Evolutionary conservation across 2,888 invertebrate species (phyloP), one percentile per base, ranked within the genome.

Genomic region (Drosophila buzzatii): DNA sequence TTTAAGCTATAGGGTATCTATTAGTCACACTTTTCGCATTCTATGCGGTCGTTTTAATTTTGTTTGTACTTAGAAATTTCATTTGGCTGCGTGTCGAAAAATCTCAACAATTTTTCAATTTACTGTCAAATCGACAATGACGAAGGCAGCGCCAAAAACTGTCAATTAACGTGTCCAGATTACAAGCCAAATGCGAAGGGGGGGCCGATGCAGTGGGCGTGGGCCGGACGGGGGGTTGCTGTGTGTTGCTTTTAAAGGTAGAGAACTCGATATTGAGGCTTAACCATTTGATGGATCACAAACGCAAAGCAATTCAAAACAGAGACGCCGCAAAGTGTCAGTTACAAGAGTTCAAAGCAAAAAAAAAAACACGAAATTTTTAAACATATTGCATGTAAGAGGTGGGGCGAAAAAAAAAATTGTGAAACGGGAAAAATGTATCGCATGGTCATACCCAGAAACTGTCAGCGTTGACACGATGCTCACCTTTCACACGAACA

Each of bases 81-180:
- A 82, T 83, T 81, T 73, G 56, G 16, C 51, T 73, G 55, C 49
- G 51, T 68, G 63, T 73, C 61, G 58, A 70, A 64, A 84, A 79
- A 82, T 89, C 77, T 80, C 73, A 82, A 80, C 70, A 88, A 84
- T 82, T 87, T 84, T 86, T 89, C 85, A 89, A 89, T 89, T 84
- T 89, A 82, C 89, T 89, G 87, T 79, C 84, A 79, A 49, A 61
- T 51, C 62, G 63, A 47, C 76, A 55, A 20, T 66, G 61, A 52
- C 65, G 73, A 64, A 73, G 52, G 58, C 45, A 58, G n/a, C 49
- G 49, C 49, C 72, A 66, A 76, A 80, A 86, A 85, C 82, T 85
- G 90, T 87, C 84, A 85, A 89, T 89, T 85, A 85, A 70, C 62
- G 52, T 49, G 42, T 51, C 49, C 39, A 51, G 68, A 81, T 88